A percentile compares a stretch with the other conserved stretches of the same genome.
Conservation (phyloP, 2,113 vertebrate genomes). For the Egretta garzetta region DNA sequence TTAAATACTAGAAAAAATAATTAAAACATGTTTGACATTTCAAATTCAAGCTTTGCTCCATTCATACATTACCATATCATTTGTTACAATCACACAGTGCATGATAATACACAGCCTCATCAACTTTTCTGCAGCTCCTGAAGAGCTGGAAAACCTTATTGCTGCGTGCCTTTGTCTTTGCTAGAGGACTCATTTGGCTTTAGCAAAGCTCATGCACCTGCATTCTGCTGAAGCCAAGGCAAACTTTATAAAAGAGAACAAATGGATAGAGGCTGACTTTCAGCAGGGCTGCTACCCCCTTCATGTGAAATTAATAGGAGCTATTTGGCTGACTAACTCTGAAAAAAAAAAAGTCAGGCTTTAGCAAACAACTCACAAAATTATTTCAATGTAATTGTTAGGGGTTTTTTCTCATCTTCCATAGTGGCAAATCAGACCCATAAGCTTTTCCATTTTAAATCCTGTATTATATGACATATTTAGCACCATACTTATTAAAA, state of each 20-base stretch:
- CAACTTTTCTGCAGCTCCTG: background rate
- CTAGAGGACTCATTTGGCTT: background rate
- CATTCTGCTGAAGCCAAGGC: background rate
- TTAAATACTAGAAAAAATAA: background rate
- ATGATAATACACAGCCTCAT: background rate
- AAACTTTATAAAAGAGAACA: background rate
- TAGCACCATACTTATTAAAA: background rate
- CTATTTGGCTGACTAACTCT: background rate
- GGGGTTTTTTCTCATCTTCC: background rate
- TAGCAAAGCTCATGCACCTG: background rate
- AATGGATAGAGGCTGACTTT: background rate
- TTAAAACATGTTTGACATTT: background rate
- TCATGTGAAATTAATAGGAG: background rate
- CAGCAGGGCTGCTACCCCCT: background rate
- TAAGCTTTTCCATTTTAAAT: background rate
- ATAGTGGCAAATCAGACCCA: background rate
- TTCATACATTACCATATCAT: background rate
- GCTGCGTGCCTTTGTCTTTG: background rate
- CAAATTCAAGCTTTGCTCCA: background rate
- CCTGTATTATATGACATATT: background rate
- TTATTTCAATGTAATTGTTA: background rate
- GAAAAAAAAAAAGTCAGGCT: background rate
- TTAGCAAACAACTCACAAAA: background rate
- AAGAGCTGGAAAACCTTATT: background rate
- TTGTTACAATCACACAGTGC: background rate